phyloP scores from a whole-genome alignment of 2,113 vertebrate genomes.

The Phyllostomus discolor region DNA sequence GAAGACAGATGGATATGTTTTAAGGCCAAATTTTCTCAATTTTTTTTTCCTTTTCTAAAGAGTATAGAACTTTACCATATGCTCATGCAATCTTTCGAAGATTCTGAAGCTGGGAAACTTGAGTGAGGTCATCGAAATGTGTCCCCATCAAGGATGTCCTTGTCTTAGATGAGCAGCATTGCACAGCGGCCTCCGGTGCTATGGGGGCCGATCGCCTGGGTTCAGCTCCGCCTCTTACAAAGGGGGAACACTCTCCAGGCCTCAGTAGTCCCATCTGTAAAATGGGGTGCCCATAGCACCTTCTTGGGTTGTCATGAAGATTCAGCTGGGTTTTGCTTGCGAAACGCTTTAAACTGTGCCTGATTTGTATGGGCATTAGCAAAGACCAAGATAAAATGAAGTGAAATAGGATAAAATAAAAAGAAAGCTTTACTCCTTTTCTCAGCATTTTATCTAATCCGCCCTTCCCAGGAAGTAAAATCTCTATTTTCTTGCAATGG shows the following conservation, averaged over 20 bases:
- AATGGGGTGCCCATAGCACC: neutral
- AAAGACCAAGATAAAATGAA: neutral
- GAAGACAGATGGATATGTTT: conserved; percentile 68
- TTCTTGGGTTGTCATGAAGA: neutral
- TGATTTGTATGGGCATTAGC: neutral
- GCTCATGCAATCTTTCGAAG: conserved; percentile 56
- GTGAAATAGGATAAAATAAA: neutral
- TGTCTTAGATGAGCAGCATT: neutral
- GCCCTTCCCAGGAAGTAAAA: neutral
- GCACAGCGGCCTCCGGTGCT: neutral
- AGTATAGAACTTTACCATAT: neutral
- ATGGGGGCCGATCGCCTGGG: neutral
- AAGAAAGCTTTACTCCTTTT: neutral
- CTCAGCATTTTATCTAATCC: neutral
- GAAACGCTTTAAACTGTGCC: neutral
- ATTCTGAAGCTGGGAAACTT: conserved; percentile 37
- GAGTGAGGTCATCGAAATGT: conserved; percentile 8
- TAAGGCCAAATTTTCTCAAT: conserved; percentile 58
- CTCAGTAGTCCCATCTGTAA: neutral
- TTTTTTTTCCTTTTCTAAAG: conserved; percentile 51
- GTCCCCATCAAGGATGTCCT: neutral
- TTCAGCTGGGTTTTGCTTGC: neutral
- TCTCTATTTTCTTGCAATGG: neutral
- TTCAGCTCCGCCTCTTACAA: neutral
- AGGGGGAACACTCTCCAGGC: neutral